phyloP scores from a whole-genome alignment of 2,888 invertebrate genomes.

The Cepaea hortensis region DNA sequence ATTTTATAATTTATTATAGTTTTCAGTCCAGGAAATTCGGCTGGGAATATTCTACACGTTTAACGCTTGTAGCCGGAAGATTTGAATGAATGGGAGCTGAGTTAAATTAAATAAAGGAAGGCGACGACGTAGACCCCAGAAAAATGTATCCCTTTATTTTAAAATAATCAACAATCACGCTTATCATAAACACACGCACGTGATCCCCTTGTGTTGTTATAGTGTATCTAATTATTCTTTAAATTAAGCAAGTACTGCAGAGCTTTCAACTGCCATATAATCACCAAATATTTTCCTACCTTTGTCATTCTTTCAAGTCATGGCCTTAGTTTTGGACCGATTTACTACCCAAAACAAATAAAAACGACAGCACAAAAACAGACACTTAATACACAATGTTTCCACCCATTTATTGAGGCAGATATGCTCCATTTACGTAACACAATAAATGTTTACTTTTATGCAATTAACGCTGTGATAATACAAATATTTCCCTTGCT shows the following conservation, averaged over 20 bases:
- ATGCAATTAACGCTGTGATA: too few relatives aligned
- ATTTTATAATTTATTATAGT: not conserved
- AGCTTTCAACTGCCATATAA: not conserved
- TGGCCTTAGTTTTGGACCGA: not conserved
- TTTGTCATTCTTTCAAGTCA: slow-evolving; percentile 16
- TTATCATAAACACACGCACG: not conserved
- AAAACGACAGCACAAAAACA: slow-evolving; percentile 1
- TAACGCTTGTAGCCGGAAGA: slow-evolving; percentile 24
- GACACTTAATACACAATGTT: not conserved
- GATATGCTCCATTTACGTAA: too few relatives aligned
- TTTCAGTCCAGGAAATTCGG: not conserved
- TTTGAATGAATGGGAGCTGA: slow-evolving; percentile 41
- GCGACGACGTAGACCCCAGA: too few relatives aligned
- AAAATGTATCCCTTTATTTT: not conserved
- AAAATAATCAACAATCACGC: not conserved
- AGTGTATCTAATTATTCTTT: not conserved
- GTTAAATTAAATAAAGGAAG: not conserved
- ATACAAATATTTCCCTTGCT: too few relatives aligned
- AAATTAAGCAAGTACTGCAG: not conserved
- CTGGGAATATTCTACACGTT: not conserved
- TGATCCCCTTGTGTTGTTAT: not conserved
- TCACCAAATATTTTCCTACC: slow-evolving; percentile 1
- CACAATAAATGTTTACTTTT: too few relatives aligned
- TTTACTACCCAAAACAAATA: slow-evolving; percentile 45
- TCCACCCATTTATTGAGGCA: not conserved